Evolutionary conservation across 1,140 invertebrate genomes (phyloP).

Genomic region (Drosophila dunni): DNA sequence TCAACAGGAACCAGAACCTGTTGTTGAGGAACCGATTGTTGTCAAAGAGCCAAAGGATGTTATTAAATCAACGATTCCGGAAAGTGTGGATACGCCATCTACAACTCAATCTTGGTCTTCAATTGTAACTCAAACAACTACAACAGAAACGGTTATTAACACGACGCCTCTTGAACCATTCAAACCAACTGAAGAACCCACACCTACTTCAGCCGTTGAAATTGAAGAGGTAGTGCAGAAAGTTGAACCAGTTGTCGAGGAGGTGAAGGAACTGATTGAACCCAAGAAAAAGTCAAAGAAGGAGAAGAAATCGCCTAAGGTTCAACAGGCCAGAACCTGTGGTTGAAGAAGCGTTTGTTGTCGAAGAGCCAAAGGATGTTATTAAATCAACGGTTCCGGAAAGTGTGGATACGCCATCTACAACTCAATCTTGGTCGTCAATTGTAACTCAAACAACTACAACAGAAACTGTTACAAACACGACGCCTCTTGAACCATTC

Average conservation of each 20-base stretch:
- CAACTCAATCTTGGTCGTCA: constrained; percentile 41
- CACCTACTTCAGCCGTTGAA: no score
- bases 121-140: background rate
- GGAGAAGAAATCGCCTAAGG: constrained; percentile 31
- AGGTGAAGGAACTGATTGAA: background rate
- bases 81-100: background rate
- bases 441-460: constrained; percentile 40
- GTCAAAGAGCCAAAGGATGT: background rate
- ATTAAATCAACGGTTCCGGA: background rate
- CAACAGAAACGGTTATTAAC: background rate
- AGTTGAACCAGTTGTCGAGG: background rate
- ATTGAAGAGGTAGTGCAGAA: background rate
- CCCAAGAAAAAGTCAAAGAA: constrained; percentile 47
- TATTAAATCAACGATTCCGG: background rate
- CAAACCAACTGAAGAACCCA: constrained; percentile 6
- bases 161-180: constrained; percentile 18
- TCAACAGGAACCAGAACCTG: background rate
- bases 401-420: background rate
- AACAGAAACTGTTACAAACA: background rate
- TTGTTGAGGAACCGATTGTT: background rate
- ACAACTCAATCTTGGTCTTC: constrained; percentile 22
- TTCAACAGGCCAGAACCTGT: constrained; percentile 1
- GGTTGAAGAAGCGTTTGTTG: background rate
- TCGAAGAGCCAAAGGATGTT: background rate
- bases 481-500: constrained; percentile 5